phyloP scores from a whole-genome alignment of 2,797 vertebrate genomes.

The Argentina silus region DNA sequence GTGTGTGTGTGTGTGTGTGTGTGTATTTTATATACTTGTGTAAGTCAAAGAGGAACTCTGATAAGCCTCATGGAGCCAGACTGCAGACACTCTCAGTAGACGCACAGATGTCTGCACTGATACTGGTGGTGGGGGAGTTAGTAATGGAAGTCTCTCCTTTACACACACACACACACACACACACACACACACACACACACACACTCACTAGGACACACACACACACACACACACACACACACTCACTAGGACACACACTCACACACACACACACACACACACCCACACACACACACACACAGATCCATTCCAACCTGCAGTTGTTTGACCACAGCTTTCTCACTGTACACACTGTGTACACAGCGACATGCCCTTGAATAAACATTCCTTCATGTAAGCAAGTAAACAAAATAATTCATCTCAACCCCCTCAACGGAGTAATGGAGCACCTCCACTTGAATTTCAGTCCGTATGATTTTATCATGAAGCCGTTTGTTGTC shows the following conservation, averaged over 20 bases:
- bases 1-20: slow-evolving; percentile 22
- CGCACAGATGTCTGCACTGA: slow-evolving; percentile 78
- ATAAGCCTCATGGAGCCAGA: slow-evolving; percentile 83
- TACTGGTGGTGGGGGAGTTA: slow-evolving; percentile 62
- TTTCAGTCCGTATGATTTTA: slow-evolving; percentile 47
- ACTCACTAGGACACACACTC: not conserved
- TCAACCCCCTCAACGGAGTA: slow-evolving; percentile 21
- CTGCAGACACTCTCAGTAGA: slow-evolving; percentile 66
- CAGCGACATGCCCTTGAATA: slow-evolving; percentile 46
- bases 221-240: not conserved
- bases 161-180: not conserved
- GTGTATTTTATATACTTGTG: slow-evolving; percentile 64
- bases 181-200: slow-evolving; percentile 13
- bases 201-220: not conserved
- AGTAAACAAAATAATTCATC: slow-evolving; percentile 51
- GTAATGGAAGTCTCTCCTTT: slow-evolving; percentile 39
- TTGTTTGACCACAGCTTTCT: slow-evolving; percentile 3
- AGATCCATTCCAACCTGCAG: slow-evolving; percentile 34
- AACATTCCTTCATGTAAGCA: slow-evolving; percentile 48
- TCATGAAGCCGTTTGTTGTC: slow-evolving; percentile 53
- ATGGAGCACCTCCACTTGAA: slow-evolving; percentile 34
- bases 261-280: slow-evolving; percentile 5
- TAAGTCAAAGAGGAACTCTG: slow-evolving; percentile 73
- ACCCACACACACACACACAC: not conserved
- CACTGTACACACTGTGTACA: slow-evolving; percentile 40